Evolutionary conservation across 2,113 vertebrate genomes (phyloP), one percentile per base, ranked within the genome.

Genomic region (Mastomys coucha): DNA sequence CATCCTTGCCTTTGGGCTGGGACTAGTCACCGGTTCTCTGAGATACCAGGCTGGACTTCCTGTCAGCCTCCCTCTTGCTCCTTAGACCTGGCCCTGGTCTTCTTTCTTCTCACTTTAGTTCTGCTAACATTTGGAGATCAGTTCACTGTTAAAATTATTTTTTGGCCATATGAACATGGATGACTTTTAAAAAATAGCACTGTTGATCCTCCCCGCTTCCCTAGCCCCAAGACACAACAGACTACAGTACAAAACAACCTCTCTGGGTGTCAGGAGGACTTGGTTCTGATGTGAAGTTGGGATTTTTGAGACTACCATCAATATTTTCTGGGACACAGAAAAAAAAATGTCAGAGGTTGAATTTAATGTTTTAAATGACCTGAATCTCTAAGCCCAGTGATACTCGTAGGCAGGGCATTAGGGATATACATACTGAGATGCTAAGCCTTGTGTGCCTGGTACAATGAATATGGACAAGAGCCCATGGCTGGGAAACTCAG

Each of bases 1-100:
- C 31, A 11, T 60, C 1, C 0, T 49, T 1, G 0, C 36, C 26
- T 14, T 14, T 45, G 51, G 22, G 7, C 39, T 82, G 42, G 4
- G 7, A 36, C 76, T 12, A 28, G 26, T 2, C 36, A 49, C 7
- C 5, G 16, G 49, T 77, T 2, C 58, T 39, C 22, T 49, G 69
- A 92, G 36, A 8, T 13, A 49, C n/a, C 67, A 56, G 69, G 42
- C 53, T 60, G 16, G 26, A 3, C 17, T 39, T 77, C 39, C 22
- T 51, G 13, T 17, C 10, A 84, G 22, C 67, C 45, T 72, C 65
- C 8, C 1, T 7, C 0, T 1, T 26, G 3, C 51, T n/a, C 33
- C 24, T 13, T 0, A 0, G 24, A n/a, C 49, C 24, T 22, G 31
- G 86, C 0, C 7, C 58, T 9, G 19, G 24, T 2, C 31, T 63